Conservation (phyloP, 2,797 vertebrate genomes). For the Podarcis siculus region DNA sequence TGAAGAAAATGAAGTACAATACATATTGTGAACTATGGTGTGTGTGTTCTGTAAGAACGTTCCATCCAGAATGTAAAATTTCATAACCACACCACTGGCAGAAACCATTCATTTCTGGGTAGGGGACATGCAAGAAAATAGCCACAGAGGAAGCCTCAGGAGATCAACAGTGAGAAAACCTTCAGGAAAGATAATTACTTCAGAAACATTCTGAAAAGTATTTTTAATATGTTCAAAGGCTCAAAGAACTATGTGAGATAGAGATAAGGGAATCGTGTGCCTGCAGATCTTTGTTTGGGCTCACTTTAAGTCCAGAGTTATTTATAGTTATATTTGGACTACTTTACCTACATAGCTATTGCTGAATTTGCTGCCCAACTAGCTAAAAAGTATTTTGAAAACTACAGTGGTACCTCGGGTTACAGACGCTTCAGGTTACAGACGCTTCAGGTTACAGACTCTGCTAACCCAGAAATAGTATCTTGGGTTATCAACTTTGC, state of each 20-base stretch:
- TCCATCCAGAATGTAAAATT: no score
- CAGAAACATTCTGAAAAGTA: background rate
- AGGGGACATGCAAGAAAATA: background rate
- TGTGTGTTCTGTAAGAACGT: no score
- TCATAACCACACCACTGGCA: no score
- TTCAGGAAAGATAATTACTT: background rate
- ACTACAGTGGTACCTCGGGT: background rate
- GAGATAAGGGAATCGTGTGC: background rate
- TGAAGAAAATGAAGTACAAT: no score
- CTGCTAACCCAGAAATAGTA: no score
- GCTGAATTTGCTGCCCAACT: background rate
- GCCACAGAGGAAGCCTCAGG: background rate
- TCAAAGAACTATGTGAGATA: background rate
- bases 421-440: no score
- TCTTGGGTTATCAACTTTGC: no score
- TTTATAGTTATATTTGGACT: background rate
- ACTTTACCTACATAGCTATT: background rate
- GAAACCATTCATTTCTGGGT: no score
- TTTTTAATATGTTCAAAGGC: background rate
- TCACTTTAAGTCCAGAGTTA: background rate
- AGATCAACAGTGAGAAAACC: background rate
- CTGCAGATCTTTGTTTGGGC: background rate
- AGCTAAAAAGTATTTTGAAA: background rate
- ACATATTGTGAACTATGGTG: no score
- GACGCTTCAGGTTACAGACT: no score